Evolutionary conservation across 2,888 invertebrate genomes (phyloP), one percentile per base, ranked within the genome.

Genomic region (Dryocosmus kuriphilus): DNA sequence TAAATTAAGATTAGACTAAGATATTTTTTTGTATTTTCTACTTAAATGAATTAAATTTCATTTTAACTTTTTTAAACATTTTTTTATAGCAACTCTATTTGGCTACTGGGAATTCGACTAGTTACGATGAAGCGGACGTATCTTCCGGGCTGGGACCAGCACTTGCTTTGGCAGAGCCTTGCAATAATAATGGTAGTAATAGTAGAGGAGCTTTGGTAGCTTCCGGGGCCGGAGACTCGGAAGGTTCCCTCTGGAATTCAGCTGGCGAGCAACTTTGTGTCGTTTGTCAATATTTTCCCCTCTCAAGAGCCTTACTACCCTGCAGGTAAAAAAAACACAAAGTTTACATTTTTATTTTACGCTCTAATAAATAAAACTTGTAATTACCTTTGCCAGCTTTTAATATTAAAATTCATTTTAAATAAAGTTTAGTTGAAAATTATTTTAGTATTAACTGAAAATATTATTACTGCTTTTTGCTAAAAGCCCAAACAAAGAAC

Each of bases 221-320:
- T 5, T 90, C 90, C 76, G 92, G 87, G 75, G 92, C 86, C 81
- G 90, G 91, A 9, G 92, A 92, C 63, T 88, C 91, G 16, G 93
- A 93, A 60, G 93, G 93, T 78, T 92, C 93, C 16, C 89, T 94
- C 60, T 93, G 93, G 93, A 93, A 93, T 84, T 92, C 92, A 22
- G 92, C 93, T 1, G 93, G 93, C 7, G 94, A 94, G 85, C 94
- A 94, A 85, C 90, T 94, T 5, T 97, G 97, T 92, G 96, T 97
- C 81, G 97, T 97, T 85, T 97, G 97, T 92, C 96, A 97, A 87
- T 94, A 94, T 86, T 95, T 94, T 88, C 95, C 95, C 27, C 93
- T 97, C 75, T 96, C 96, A 0, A 93, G 96, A 83, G 97, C 96
- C 55, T 92, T 97, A 77, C 92, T 97, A 87, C 97, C 97, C 0